Evolutionary conservation across 64 coral and sea anemone species (phyloP), one percentile per base, ranked within the genome.

Genomic region (Pachyseris speciosa): DNA sequence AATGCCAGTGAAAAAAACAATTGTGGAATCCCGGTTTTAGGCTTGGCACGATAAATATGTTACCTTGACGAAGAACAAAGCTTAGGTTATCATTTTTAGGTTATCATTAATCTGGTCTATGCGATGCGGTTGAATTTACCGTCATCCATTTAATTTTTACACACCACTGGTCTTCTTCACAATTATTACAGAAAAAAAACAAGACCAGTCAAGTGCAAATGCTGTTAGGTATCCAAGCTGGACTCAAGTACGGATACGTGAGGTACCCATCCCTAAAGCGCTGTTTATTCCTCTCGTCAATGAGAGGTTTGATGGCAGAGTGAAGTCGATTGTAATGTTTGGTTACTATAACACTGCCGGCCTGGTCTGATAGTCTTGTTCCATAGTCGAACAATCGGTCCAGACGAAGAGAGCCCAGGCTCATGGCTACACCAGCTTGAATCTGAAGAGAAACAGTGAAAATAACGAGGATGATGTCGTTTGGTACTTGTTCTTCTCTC

Each of bases 161-260:
- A 61, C 4, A 61, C 20, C 58, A 55, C 20, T 55, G 16, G 3
- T 55, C 20, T 55, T 22, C 34, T 55, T 36, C 13, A 9, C 3
- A 41, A 36, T 63, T 37, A 71, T 30, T 67, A 3, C 16, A 39
- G 10, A 51, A 5, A 43, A 0, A 43, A 76, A 76, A 29, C 24
- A 37, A 40, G 25, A 28, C 28, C 9, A 31, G 27, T 85, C 69
- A 85, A 32, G 66, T 85, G 66, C 83, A 68, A 48, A 89, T 78
- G n/a, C 87, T 74, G 40, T 89, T 89, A 19, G 87, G 70, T 44
- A 89, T 45, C 87, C 87, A 89, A 24, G 37, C 57, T 32, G 87
- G 87, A 39, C 59, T 74, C 37, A 89, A 24, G 25, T 78, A 89
- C 17, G 87, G 87, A 37, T 89, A 89, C 22, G 87, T 78, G 36